Base-by-base conservation (phyloP, 2,113 vertebrate genomes). In the Sylvia atricapilla region DNA sequence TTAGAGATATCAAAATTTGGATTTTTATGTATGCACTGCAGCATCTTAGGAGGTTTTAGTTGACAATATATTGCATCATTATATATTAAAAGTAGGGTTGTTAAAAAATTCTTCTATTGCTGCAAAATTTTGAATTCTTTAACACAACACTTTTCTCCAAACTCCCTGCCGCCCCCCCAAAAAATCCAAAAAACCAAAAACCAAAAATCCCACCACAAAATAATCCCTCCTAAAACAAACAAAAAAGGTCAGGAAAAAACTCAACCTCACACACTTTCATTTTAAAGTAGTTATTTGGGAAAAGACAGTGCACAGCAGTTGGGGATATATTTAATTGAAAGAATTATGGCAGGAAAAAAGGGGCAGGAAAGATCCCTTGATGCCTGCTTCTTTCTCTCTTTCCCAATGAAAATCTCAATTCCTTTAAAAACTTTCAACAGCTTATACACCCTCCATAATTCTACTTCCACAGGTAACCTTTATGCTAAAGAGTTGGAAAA, bases 131-230 rank as follows among this genome's bases (percentile, higher is more conserved):
- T 74, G 19, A 72, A 67, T 50, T 67, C 7, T 63, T 90, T 67
- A 73, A 21, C 4, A 41, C 1, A 60, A 41, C 2, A 9, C 0
- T 83, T 37, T 10, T 43, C 11, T 73, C 44, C 12, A 49, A 63
- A 13, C 1, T 19, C 7, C 3, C 3, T 3, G 2, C 23, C 2
- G 2, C 4, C 9, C 6, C 23, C 3, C 9, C 8, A 8, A 39
- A 53, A 44, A 59, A 16, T 4, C 8, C 7, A n/a, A 23, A 23
- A 35, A n/a, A 14, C 19, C 30, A 8, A 24, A 55, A 21, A 3
- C 2, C 6, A 18, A 43, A 62, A 15, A 9, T 37, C 18, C 18
- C 1, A 4, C 4, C 20, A 25, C 15, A 56, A 47, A 17, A 28
- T 14, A 62, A 21, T n/a, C 19, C 6, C 27, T 77, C 25, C 19